Base-by-base conservation (phyloP, 2,797 vertebrate genomes). In the Acrossocheilus fasciatus region DNA sequence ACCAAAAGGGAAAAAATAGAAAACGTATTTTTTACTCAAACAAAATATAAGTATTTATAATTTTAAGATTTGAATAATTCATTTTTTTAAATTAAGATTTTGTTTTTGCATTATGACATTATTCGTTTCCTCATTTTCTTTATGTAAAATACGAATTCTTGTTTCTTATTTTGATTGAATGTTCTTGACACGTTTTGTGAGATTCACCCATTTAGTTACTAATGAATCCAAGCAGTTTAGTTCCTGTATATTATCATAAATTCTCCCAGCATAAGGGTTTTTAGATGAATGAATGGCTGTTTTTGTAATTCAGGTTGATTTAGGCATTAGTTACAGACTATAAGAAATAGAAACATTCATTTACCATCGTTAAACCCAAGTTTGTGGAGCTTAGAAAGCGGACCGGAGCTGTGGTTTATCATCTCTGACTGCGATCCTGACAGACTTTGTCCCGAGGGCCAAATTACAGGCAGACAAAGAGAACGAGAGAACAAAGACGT, bases 401-500 rank as follows among this genome's bases (percentile, higher is more conserved):
- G n/a, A 80, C 2, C 23, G 10, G n/a, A 80, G 77, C 15, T 18
- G 15, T 1, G 59, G 4, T 80, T 78, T 14, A 82, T 70, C 81
- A 30, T 43, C 66, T 47, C n/a, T 23, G 64, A 52, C 30, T n/a
- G 36, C 9, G 34, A 50, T 75, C 47, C 80, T 50, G 50, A 50
- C 66, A 75, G 81, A 86, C 77, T 79, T 80, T 3, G 17, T 84
- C 30, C 81, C 77, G 57, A 89, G 82, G 54, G 84, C 64, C 73
- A 26, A 75, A 81, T 80, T 69, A 72, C 80, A 80, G 62, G 43
- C 69, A 87, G 86, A 62, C 41, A 86, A 69, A 80, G 54, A 50
- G 79, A 80, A 88, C 54, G 15, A 41, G 81, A 81, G 89, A 87
- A 93, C 93, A 94, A 92, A 91, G 90, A 59, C 4, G 84, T 68